Evolutionary conservation across 1,140 invertebrate species (phyloP), one percentile per base, ranked within the genome.

Genomic region (Tetramorium alpestre): DNA sequence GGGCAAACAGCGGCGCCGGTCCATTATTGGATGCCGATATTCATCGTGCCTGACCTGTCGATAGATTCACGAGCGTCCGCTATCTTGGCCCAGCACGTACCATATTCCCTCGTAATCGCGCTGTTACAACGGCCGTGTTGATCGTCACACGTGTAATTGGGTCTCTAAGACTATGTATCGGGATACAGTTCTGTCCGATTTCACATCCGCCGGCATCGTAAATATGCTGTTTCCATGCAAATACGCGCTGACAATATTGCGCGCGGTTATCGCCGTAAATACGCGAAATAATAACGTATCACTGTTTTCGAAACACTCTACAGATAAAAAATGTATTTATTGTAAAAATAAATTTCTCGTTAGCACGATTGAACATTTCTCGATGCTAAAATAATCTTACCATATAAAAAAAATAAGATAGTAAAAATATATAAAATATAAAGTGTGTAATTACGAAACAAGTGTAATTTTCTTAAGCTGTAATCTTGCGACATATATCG

Each of bases 81-180:
- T 86, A 73, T 58, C 54, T 70, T 86, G 78, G 70, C 38, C 56
- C 16, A 51, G 60, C 44, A 51, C 44, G 8, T 70, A 84, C 58
- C 89, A 77, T 82, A 77, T 86, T 62, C 80, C 54, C 75, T 77
- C 77, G 75, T 88, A 91, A 91, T 91, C 89, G 85, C 51, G 80
- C 76, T 54, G 89, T 88, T 90, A 88, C 72, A 88, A 25, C 80
- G 44, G 22, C 80, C 72, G 89, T 88, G 89, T 91, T 90, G 89
- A 81, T 90, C 89, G 56, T 86, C 89, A 78, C 87, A 90, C 88
- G 91, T 90, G 89, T 92, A 89, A 90, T 92, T 92, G 85, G 84
- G 54, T 91, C 82, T 70, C 85, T 67, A 85, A 86, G 77, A 90
- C 69, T 81, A 33, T 78, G 44, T 73, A 88, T 84, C 72, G 77